Conservation (phyloP, 2,797 vertebrate genomes). For the Acrossocheilus fasciatus region DNA sequence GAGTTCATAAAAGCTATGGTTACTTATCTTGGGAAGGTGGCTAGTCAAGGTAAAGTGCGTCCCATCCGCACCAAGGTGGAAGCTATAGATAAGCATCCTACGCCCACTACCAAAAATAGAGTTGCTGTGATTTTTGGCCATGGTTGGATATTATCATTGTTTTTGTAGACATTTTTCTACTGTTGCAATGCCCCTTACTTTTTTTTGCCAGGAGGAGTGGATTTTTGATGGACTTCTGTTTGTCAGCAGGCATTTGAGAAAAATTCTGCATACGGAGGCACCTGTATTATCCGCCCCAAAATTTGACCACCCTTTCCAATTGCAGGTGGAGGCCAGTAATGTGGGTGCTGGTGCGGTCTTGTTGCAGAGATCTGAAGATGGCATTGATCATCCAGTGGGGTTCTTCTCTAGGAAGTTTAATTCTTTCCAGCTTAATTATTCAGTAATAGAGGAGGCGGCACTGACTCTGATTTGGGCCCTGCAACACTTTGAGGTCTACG, state of each 20-base stretch:
- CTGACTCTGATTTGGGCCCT: too few relatives aligned
- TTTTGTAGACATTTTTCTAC: constrained; percentile 1
- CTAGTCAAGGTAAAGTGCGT: neutral
- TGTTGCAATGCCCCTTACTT: neutral
- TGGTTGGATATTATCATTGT: constrained; percentile 3
- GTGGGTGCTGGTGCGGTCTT: neutral
- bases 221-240: neutral
- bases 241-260: constrained; percentile 5
- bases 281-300: neutral
- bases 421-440: too few relatives aligned
- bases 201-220: neutral
- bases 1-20: neutral
- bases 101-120: neutral
- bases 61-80: neutral
- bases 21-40: neutral
- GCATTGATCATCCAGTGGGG: neutral
- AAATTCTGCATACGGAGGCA: neutral
- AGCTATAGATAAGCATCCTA: neutral
- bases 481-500: neutral
- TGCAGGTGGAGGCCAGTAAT: constrained; percentile 28
- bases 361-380: neutral
- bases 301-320: neutral
- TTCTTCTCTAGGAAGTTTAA: too few relatives aligned
- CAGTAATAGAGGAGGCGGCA: too few relatives aligned
- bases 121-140: constrained; percentile 5